These are phyloP conservation scores for Flexamia atlantica DNA, from an alignment of 2,888 invertebrate species.

Conservation along the genomic window DNA sequence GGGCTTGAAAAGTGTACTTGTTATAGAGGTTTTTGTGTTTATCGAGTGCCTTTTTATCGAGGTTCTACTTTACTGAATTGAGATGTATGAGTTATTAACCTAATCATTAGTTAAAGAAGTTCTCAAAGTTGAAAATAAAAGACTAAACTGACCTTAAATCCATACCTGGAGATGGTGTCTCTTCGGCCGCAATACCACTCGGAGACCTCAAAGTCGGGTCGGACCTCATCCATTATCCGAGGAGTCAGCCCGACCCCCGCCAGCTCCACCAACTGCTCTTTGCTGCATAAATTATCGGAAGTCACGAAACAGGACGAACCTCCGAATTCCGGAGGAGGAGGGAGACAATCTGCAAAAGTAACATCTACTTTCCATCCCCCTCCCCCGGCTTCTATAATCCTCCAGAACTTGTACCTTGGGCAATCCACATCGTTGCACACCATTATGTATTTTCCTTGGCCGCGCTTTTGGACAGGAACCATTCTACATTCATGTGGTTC, in stretches of 20 bases:
- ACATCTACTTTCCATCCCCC: constrained; percentile 2
- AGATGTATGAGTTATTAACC: too few species aligned
- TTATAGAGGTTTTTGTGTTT: too few species aligned
- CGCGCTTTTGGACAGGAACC: background rate
- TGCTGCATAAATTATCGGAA: constrained; percentile 13
- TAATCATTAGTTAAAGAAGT: too few species aligned
- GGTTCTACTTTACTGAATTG: too few species aligned
- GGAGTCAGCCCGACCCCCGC: background rate
- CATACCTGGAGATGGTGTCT: constrained; percentile 27
- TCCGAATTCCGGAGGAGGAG: background rate
- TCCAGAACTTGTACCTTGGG: constrained; percentile 40
- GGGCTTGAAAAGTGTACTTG: too few species aligned
- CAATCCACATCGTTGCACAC: background rate
- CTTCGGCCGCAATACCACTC: constrained; percentile 15
- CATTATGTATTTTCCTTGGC: background rate
- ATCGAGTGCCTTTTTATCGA: too few species aligned
- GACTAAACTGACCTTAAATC: constrained; percentile 21
- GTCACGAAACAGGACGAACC: constrained; percentile 5
- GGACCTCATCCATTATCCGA: constrained; percentile 21
- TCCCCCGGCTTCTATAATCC: constrained; percentile 2
- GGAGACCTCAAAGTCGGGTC: constrained; percentile 26
- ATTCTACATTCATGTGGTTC: background rate
- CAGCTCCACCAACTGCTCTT: constrained; percentile 2
- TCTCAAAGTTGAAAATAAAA: too few species aligned
- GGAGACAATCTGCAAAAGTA: background rate